Evolutionary conservation across 2,113 vertebrate genomes (phyloP).

Genomic region (Myanophis thanlyinensis): DNA sequence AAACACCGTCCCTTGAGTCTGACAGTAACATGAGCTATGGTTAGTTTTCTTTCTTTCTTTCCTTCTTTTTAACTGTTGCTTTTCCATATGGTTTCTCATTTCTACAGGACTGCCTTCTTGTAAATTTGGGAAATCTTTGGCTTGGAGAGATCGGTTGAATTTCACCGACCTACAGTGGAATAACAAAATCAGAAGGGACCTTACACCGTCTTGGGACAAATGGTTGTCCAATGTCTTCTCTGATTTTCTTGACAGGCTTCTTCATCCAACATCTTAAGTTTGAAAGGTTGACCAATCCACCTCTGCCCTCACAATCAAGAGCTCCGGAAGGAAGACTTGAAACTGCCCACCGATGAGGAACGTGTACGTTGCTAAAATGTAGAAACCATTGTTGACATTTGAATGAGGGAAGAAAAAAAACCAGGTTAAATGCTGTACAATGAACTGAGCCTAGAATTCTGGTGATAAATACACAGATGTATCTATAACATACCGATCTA

Average conservation of each 20-base stretch:
- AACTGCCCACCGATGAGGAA: not conserved
- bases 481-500: not conserved
- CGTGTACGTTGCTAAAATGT: not conserved
- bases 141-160: not conserved
- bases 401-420: not conserved
- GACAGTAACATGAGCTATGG: conserved; percentile 35
- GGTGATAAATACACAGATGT: not conserved
- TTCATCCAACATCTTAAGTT: not conserved
- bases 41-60: not conserved
- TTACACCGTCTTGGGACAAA: not conserved
- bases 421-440: not conserved
- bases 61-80: conserved; percentile 51
- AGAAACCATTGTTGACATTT: not conserved
- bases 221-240: not conserved
- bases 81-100: conserved; percentile 56
- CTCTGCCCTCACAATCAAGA: not conserved
- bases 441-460: not conserved
- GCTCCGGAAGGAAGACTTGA: not conserved
- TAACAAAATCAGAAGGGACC: not conserved
- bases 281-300: not conserved
- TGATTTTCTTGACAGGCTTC: not conserved
- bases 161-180: not conserved
- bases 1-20: conserved; percentile 36
- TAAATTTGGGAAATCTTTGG: not conserved
- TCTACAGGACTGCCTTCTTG: conserved; percentile 6